Base-by-base conservation (phyloP, 2,797 vertebrate species). In the Sebastes diaconus region DNA sequence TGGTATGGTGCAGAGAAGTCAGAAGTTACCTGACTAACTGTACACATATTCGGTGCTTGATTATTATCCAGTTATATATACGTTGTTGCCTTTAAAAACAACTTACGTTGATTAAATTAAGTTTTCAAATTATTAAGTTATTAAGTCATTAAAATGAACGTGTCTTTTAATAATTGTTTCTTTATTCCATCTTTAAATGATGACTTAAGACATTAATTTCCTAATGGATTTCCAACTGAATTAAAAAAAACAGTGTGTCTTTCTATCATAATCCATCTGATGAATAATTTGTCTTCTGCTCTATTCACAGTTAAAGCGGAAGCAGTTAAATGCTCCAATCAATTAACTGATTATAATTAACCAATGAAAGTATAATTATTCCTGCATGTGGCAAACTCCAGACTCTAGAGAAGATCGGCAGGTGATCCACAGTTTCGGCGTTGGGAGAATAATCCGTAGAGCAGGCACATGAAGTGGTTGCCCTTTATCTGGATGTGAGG, bases 331-430 rank as follows among this genome's bases (percentile, higher is more conserved):
- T 46, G 11, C 20, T 70, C 60, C 25, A 73, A 57, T 82, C 59
- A 87, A 73, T 77, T 55, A 79, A 66, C 18, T 64, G 12, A 81
- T 81, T 67, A 32, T 73, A 68, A 79, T 81, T 65, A 83, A 79
- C 27, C 58, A 71, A 46, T 80, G 22, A 55, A 42, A 73, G 54
- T 42, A 18, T 70, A 59, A 75, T 85, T 83, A 79, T 84, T 78
- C 10, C 75, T 13, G 73, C 66, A 68, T 54, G 61, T 68, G 73
- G 39, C 9, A 73, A 76, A 77, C 25, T 57, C 25, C 22, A 30
- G 50, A 68, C 24, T 24, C 10, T 7, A 63, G n/a, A 24, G 57
- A 66, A 55, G 79, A 57, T 27, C 69, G 29, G 39, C 52, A 74
- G 46, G 73, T 77, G 57, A 81, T 50, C 3, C 34, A 64, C 14